Base-by-base conservation (phyloP, 2,797 vertebrate species). In the Dipus sagitta region DNA sequence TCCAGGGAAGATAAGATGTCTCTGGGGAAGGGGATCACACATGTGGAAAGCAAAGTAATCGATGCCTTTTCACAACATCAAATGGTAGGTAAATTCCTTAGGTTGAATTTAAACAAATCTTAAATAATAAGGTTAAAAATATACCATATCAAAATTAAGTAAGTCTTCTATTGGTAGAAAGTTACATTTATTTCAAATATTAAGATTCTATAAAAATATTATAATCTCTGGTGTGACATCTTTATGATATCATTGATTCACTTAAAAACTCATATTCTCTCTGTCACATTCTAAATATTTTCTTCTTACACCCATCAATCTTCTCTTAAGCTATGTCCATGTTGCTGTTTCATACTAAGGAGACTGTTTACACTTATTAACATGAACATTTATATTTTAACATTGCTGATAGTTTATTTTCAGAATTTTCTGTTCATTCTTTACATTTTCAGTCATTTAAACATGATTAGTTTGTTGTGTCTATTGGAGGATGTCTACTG, bases 401-500 rank as follows among this genome's bases (percentile, higher is more conserved):
- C 5, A 58, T 86, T 86, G 76, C 8, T 90, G 32, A 86, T 91
- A 90, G 32, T 84, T 94, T 68, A 4, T 91, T 89, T 93, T 83
- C 14, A 38, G 85, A 38, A 65, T 71, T 80, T 78, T 91, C 32
- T 84, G 3, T 84, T 84, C 4, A 26, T 87, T 78, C 20, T 91
- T 90, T n/a, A 30, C 76, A 6, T 47, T n/a, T 81, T 89, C 28
- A 95, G 72, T 92, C 1, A 67, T 34, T 67, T n/a, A 75, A 62
- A 38, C 11, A 83, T 86, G 64, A 30, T 38, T 82, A 76, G 67
- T 78, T 10, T 82, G 6, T 42, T 42, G 26, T 70, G 8, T 75
- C 2, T 54, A 18, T 78, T 20, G 10, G 60, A 26, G 9, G 1
- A 3, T 65, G 3, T 82, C 34, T 86, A 14, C 71, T 70, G 9